A percentile compares a stretch with the other conserved stretches of the same genome.
phyloP scores from a whole-genome alignment of 2,113 vertebrate species.

The Plecotus auritus region DNA sequence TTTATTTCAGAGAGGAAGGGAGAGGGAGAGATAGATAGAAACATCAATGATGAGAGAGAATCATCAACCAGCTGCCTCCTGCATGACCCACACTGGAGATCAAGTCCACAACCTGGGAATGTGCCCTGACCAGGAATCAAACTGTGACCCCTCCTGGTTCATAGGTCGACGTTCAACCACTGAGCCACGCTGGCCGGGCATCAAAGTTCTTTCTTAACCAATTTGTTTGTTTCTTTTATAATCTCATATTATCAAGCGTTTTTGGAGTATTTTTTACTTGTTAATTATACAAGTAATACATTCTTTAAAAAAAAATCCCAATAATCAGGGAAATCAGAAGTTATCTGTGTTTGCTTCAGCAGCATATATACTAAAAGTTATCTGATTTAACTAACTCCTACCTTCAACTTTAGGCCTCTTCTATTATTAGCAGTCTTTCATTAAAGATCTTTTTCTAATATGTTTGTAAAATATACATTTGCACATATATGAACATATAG shows the following conservation, averaged over 20 bases:
- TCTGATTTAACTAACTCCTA: not conserved
- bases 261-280: not conserved
- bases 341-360: not conserved
- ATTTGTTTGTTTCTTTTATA: not conserved
- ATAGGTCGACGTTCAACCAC: too few species aligned
- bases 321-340: not conserved
- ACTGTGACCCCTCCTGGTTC: too few species aligned
- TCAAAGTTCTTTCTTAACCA: not conserved
- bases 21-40: too few species aligned
- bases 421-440: not conserved
- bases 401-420: not conserved
- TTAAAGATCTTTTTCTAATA: not conserved
- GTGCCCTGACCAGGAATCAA: too few species aligned
- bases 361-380: not conserved
- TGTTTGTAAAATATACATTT: not conserved
- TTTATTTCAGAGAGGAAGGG: too few species aligned
- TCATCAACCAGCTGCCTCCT: too few species aligned
- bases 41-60: too few species aligned
- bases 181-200: not conserved
- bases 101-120: too few species aligned
- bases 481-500: not conserved
- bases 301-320: not conserved
- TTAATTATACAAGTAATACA: not conserved
- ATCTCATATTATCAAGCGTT: not conserved
- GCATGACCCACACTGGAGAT: too few species aligned